Percentiles rank a stretch among this genome's conserved stretches.
phyloP scores from a whole-genome alignment of 2,888 invertebrate genomes.

The Cephus pulcher region DNA sequence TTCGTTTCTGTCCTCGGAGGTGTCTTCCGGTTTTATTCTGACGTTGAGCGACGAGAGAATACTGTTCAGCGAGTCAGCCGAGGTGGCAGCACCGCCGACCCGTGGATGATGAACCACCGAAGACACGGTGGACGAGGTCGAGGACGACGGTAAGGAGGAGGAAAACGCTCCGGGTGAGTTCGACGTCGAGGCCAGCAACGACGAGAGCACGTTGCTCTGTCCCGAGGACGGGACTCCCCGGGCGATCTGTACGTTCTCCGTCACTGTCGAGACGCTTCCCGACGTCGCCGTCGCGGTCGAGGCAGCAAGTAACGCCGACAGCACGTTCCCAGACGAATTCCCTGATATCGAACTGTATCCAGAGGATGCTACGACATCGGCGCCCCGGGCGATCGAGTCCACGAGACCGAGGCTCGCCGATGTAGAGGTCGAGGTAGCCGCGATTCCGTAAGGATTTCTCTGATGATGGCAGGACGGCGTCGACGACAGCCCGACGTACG shows the following conservation, averaged over 20 bases:
- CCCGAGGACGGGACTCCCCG: constrained; percentile 21
- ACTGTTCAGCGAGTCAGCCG: constrained; percentile 52
- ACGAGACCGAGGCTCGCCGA: constrained; percentile 48
- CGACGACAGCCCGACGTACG: constrained; percentile 5
- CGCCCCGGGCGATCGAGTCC: constrained; percentile 43
- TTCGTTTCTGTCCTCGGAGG: not conserved
- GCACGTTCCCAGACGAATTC: constrained; percentile 32
- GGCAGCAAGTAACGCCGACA: constrained; percentile 39
- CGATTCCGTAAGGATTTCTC: constrained; percentile 18
- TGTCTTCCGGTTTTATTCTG: constrained; percentile 53
- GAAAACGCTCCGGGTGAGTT: constrained; percentile 12
- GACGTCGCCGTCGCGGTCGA: constrained; percentile 35
- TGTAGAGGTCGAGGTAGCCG: constrained; percentile 32
- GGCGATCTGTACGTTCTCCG: constrained; percentile 28
- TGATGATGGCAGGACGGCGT: constrained; percentile 14
- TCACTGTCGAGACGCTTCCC: constrained; percentile 18
- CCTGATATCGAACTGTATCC: constrained; percentile 14
- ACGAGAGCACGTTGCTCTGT: constrained; percentile 41
- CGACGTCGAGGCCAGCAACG: constrained; percentile 39
- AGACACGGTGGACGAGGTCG: constrained; percentile 1
- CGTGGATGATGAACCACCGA: not conserved
- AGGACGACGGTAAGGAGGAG: not conserved
- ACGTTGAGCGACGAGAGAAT: constrained; percentile 49
- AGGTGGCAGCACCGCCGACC: constrained; percentile 23
- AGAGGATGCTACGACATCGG: constrained; percentile 43